Conservation (phyloP, 2,888 invertebrate species). For the Ichneumoninae sp. region DNA sequence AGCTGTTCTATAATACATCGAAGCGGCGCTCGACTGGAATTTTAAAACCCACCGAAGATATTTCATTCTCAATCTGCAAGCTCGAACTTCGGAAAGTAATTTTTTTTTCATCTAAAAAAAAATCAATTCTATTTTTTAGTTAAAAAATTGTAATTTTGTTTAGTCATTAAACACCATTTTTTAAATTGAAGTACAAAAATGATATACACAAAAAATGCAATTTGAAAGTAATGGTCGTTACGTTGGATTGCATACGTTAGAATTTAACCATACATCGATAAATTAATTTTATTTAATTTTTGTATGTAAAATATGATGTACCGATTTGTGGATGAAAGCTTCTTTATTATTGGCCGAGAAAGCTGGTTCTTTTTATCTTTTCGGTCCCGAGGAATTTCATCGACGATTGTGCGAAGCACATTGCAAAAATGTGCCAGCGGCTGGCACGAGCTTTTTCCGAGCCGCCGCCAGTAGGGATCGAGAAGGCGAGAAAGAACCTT, state of each 20-base stretch:
- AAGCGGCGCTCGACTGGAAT: background rate
- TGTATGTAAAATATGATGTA: too few relatives aligned
- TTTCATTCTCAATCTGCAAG: background rate
- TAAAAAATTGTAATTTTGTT: too few relatives aligned
- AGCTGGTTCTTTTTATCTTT: constrained; percentile 14
- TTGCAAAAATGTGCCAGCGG: constrained; percentile 58
- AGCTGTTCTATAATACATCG: background rate
- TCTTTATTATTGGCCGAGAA: background rate
- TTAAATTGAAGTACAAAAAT: too few relatives aligned
- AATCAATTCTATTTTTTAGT: too few relatives aligned
- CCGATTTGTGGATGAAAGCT: constrained; percentile 23
- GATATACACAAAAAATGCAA: background rate
- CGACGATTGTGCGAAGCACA: constrained; percentile 51
- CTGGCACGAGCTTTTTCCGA: constrained; percentile 41
- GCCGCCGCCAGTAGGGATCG: constrained; percentile 19
- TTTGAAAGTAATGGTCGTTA: too few relatives aligned
- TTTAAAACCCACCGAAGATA: background rate
- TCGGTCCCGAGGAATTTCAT: constrained; percentile 41
- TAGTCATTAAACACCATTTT: too few relatives aligned
- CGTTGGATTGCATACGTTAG: too few relatives aligned
- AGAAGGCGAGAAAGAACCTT: constrained; percentile 52
- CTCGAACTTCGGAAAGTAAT: too few relatives aligned
- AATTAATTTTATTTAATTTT: background rate
- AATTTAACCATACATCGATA: too few relatives aligned
- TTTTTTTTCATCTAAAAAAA: too few relatives aligned